Base-by-base conservation (phyloP, 1,140 invertebrate genomes). In the Ruditapes philippinarum region DNA sequence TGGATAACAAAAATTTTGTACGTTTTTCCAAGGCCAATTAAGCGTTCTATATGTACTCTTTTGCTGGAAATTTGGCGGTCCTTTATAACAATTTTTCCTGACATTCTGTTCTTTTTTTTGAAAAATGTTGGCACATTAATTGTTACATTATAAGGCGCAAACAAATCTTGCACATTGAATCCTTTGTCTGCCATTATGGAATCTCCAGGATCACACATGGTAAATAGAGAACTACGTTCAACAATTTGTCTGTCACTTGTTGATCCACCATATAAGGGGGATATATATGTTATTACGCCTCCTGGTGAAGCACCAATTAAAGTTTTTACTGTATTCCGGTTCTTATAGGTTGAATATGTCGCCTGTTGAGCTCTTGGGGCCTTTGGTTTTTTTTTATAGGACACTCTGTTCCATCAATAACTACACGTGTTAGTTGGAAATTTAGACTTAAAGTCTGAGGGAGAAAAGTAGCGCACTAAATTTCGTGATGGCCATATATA, bases 331-430 rank as follows among this genome's bases (percentile, higher is more conserved):
- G 79, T 91, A 68, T 91, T 91, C 82, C 90, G 83, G 65, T 95
- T 94, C 51, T 94, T 94, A 80, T 94, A 93, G 0, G 90, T 88
- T 28, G 91, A 94, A 82, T 93, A 94, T 14, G 92, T 93, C 65
- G 91, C 90, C 76, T 94, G 92, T 82, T 95, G 92, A 33, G 92
- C 86, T 33, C 76, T 84, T 65, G 91, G 90, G 79, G 84, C 82
- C 25, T 60, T 87, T 25, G 84, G 84, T 79, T 88, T 88, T n/a
- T n/a, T 84, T 84, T 89, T 2, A 94, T 88, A 7, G 90, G 92
- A 45, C 91, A 92, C 91, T 95, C 93, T 38, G 91, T 93, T n/a
- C 80, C 90, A 92, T 95, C 94, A 51, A 94, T 57, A 31, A 93
- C 94, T 9, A 94, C 91, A 76, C 93, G 79, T 60, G 93, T 94